Conservation (phyloP, 2,888 invertebrate species). For the Eupsilia transversa region DNA sequence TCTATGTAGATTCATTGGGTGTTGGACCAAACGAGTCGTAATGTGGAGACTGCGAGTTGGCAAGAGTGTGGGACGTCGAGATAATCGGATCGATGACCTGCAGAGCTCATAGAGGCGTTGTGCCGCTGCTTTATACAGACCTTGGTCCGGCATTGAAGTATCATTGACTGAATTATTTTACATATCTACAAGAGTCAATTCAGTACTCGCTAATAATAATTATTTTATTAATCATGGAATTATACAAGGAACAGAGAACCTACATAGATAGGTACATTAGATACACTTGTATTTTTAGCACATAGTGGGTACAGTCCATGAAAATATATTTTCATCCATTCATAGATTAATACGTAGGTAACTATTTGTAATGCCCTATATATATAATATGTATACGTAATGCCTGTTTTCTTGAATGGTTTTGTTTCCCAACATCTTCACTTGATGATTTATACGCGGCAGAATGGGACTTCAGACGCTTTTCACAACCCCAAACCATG, state of each 20-base stretch:
- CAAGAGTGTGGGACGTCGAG: not conserved
- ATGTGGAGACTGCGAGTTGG: conserved; percentile 17
- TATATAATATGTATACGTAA: not conserved
- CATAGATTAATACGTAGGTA: conserved; percentile 10
- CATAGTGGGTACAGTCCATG: not conserved
- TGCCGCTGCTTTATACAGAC: not conserved
- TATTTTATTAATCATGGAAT: not conserved
- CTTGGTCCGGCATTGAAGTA: not conserved
- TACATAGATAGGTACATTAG: too few relatives aligned
- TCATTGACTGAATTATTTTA: conserved; percentile 1
- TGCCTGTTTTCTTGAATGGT: conserved; percentile 21
- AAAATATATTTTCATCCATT: not conserved
- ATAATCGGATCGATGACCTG: conserved; percentile 13
- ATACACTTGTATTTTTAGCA: not conserved
- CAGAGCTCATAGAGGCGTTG: not conserved
- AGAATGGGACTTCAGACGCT: conserved; percentile 31
- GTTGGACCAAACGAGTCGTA: conserved; percentile 8
- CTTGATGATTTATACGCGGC: conserved; percentile 20
- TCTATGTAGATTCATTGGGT: conserved; percentile 29
- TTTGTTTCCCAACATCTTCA: conserved; percentile 29
- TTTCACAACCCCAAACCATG: conserved; percentile 25
- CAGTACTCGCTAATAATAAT: not conserved
- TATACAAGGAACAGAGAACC: not conserved
- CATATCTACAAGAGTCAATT: not conserved
- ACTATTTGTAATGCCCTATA: too few relatives aligned